Conservation (phyloP, 2,113 vertebrate species). For the Pseudorhombus dupliciocellatus region DNA sequence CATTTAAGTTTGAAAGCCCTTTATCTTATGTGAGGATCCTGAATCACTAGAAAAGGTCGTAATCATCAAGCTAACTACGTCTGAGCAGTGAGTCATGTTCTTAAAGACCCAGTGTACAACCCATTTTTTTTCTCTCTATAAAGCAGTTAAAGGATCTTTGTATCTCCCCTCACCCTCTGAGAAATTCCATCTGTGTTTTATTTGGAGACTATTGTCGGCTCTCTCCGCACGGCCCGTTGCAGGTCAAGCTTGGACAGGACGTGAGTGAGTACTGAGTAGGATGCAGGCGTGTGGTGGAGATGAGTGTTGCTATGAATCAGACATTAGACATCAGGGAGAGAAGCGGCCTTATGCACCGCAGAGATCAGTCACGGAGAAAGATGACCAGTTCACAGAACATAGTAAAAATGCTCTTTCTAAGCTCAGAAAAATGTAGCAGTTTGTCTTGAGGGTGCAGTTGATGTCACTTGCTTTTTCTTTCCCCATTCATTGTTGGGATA, state of each 20-base stretch:
- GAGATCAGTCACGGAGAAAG: conserved; percentile 39
- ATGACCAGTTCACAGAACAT: conserved; percentile 46
- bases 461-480: conserved; percentile 12
- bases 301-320: conserved; percentile 66
- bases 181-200: conserved; percentile 52
- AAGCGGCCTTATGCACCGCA: conserved; percentile 13
- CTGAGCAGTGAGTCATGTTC: conserved; percentile 29
- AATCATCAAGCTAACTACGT: conserved; percentile 3
- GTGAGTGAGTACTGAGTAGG: conserved; percentile 53
- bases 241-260: conserved; percentile 65
- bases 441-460: conserved; percentile 21
- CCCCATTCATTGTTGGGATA: conserved; percentile 33
- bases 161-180: conserved; percentile 12
- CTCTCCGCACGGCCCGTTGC: conserved; percentile 21
- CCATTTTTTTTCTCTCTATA: conserved; percentile 27
- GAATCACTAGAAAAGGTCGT: conserved; percentile 11
- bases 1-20: conserved; percentile 17
- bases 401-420: conserved; percentile 41
- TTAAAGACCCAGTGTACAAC: background rate
- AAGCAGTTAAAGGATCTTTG: conserved; percentile 30
- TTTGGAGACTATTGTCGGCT: conserved; percentile 24
- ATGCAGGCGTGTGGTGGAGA: conserved; percentile 28
- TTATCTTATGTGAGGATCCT: conserved; percentile 35
- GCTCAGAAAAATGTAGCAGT: conserved; percentile 1
- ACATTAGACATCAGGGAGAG: conserved; percentile 21